These are phyloP conservation scores for Proisotoma minuta DNA, from an alignment of 2,888 invertebrate species.

Conservation along the genomic window DNA sequence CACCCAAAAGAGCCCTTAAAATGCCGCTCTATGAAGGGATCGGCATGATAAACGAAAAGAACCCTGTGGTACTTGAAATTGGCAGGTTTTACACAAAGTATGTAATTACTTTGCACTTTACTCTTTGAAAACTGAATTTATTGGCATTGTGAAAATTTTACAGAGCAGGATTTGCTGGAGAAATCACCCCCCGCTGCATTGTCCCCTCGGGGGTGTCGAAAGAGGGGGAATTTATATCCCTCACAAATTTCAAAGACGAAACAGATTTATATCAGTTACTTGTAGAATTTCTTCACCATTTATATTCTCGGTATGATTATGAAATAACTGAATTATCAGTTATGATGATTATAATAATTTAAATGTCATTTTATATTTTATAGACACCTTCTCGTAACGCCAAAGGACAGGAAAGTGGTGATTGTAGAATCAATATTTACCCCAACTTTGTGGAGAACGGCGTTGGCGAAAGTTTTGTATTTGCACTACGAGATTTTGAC, in stretches of 20 bases:
- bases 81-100: conserved; percentile 90
- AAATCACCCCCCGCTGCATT: conserved; percentile 80
- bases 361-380: conserved; percentile 25
- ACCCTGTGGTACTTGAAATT: conserved; percentile 82
- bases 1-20: too few relatives aligned
- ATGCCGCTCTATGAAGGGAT: conserved; percentile 70
- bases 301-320: conserved; percentile 77
- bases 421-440: conserved; percentile 85
- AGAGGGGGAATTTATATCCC: conserved; percentile 56
- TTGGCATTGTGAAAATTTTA: conserved; percentile 36
- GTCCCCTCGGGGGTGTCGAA: conserved; percentile 71
- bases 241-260: conserved; percentile 62
- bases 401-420: conserved; percentile 86
- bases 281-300: conserved; percentile 77
- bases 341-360: background rate
- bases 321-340: background rate
- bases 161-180: conserved; percentile 89
- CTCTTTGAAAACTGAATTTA: conserved; percentile 18
- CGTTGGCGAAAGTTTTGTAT: conserved; percentile 85
- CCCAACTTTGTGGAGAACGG: conserved; percentile 75
- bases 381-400: conserved; percentile 82
- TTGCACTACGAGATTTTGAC: conserved; percentile 84
- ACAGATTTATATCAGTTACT: conserved; percentile 77
- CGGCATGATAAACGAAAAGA: conserved; percentile 75
- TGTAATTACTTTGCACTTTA: background rate